Base-by-base conservation (phyloP, 1,140 invertebrate species). In the Pemphigus obesinymphae region DNA sequence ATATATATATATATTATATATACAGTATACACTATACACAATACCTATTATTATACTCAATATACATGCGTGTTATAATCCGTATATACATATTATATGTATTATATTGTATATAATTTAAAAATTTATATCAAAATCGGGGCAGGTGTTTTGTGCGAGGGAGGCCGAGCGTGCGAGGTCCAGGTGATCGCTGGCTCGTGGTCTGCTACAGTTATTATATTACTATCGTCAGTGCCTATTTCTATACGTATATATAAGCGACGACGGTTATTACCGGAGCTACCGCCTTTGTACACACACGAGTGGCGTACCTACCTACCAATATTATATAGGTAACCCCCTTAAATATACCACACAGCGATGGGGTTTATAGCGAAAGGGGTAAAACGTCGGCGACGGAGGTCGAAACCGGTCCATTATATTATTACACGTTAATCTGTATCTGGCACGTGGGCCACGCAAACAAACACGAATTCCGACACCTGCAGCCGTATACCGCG, bases 371-470 rank as follows among this genome's bases (percentile, higher is more conserved):
- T 6, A 10, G 40, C 43, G 13, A 48, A 26, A 45, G 68, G 37
- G 72, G 40, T 72, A 23, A n/a, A n/a, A 29, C 26, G 68, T 20
- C 40, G 43, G 68, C 31, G 48, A 53, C 20, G 73, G 17, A 63
- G 50, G 13, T 58, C 31, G 31, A 78, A 75, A 78, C 75, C 75
- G 75, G 75, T 78, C 50, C 40, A 37, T 78, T 78, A n/a, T n/a
- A 78, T 78, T 78, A 78, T 78, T 78, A 78, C 53, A 78, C 75
- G 75, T 78, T 78, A 78, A 78, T 78, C 75, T 78, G 75, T 78
- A 78, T 40, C 34, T 40, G 75, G 75, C 75, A 78, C 75, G 75
- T 78, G 75, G 53, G 53, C 53, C 75, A 26, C 11, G 40, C 75
- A 40, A 76, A 76, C 50, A 78, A 58, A 78, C 75, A 58, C 29